phyloP scores from a whole-genome alignment of 1,140 invertebrate genomes.

The Pachyrhynchus sulphureomaculatus region DNA sequence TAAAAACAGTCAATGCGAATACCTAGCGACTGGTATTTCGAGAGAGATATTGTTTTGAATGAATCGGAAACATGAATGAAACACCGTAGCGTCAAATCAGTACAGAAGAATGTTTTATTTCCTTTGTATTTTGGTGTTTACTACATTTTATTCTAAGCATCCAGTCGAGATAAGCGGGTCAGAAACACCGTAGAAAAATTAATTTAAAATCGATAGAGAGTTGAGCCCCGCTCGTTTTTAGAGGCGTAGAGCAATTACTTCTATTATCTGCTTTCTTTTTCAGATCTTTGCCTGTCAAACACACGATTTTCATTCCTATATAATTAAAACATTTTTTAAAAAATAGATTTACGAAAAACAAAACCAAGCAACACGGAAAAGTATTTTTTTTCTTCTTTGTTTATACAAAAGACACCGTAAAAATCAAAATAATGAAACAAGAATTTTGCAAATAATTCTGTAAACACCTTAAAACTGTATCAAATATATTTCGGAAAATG shows the following conservation, averaged over 20 bases:
- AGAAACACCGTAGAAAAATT: conserved; percentile 8
- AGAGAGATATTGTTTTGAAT: background rate
- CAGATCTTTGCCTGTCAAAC: background rate
- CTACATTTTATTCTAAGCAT: background rate
- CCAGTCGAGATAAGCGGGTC: background rate
- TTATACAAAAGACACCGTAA: too few relatives aligned
- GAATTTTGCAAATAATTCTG: too few relatives aligned
- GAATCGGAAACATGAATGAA: conserved; percentile 1
- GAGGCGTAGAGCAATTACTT: background rate
- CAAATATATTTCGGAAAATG: too few relatives aligned
- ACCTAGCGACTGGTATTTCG: background rate
- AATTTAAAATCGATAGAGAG: conserved; percentile 13
- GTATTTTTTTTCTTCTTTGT: background rate
- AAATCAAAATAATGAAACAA: too few relatives aligned
- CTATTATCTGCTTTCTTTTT: background rate
- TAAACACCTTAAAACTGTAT: too few relatives aligned
- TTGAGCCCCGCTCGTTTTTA: too few relatives aligned
- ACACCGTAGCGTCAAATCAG: background rate
- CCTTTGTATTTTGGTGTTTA: background rate
- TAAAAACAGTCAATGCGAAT: background rate
- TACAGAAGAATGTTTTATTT: background rate
- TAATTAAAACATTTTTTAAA: too few relatives aligned
- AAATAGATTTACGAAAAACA: too few relatives aligned
- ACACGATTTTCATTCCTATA: background rate
- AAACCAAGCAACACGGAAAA: too few relatives aligned